Conservation (phyloP, 64 coral and sea anemone genomes). For the Actinia equina region DNA sequence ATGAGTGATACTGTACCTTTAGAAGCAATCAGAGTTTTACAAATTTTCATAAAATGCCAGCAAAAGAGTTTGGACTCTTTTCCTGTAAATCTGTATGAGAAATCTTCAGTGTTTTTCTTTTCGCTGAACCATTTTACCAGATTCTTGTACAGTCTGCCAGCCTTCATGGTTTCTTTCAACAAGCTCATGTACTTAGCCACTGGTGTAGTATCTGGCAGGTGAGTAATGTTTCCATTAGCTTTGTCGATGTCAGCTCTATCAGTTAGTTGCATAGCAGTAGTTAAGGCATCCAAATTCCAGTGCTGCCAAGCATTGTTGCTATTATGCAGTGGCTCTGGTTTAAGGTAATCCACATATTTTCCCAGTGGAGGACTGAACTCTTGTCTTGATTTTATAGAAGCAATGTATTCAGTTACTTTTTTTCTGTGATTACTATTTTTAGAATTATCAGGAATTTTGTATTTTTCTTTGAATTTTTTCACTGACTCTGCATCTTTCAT, state of each 20-base stretch:
- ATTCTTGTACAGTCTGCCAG: slow-evolving; percentile 41
- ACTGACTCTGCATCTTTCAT: slow-evolving; percentile 13
- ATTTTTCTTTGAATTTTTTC: slow-evolving; percentile 28
- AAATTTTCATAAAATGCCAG: slow-evolving; percentile 57
- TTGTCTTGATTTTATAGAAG: slow-evolving; percentile 45
- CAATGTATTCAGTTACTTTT: slow-evolving; percentile 49
- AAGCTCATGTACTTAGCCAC: background rate
- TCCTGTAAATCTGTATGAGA: slow-evolving; percentile 57
- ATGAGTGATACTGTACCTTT: background rate
- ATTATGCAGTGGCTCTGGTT: slow-evolving; percentile 60
- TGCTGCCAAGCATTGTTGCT: slow-evolving; percentile 66
- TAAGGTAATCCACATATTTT: slow-evolving; percentile 49
- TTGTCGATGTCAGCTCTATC: slow-evolving; percentile 39
- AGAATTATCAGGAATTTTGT: slow-evolving; percentile 38
- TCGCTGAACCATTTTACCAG: slow-evolving; percentile 55
- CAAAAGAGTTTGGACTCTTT: slow-evolving; percentile 56
- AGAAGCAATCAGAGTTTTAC: slow-evolving; percentile 15
- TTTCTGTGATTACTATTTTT: slow-evolving; percentile 28
- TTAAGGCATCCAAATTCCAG: slow-evolving; percentile 59
- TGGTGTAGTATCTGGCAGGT: slow-evolving; percentile 17
- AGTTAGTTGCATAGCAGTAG: slow-evolving; percentile 44
- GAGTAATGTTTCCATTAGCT: slow-evolving; percentile 49
- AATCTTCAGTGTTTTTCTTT: slow-evolving; percentile 41
- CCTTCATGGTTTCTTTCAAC: slow-evolving; percentile 38
- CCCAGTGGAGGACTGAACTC: slow-evolving; percentile 37